Percentiles rank a stretch among this genome's conserved stretches.
Conservation (phyloP, 2,113 vertebrate species). For the Bubo bubo region DNA sequence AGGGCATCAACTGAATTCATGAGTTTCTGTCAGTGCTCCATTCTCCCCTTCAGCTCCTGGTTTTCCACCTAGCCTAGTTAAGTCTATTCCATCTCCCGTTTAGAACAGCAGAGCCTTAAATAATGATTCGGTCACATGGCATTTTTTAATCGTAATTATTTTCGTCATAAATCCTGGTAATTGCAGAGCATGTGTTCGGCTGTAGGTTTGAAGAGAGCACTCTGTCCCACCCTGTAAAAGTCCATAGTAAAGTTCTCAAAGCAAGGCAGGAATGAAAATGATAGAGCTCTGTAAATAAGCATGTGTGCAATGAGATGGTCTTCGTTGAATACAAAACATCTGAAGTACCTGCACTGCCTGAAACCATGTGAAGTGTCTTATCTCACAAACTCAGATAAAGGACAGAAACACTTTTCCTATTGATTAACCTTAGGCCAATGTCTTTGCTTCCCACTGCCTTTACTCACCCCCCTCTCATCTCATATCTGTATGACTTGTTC, state of each 20-base stretch:
- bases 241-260: background rate
- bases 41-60: background rate
- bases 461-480: background rate
- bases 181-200: background rate
- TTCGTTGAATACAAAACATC: background rate
- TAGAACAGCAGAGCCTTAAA: background rate
- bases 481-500: background rate
- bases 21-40: background rate
- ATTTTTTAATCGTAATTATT: background rate
- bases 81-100: background rate
- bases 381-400: background rate
- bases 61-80: background rate
- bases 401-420: background rate
- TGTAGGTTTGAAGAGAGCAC: background rate
- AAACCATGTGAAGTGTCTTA: background rate
- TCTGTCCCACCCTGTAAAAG: background rate
- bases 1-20: background rate
- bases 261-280: background rate
- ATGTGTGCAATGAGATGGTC: background rate
- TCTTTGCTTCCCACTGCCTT: background rate
- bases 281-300: background rate
- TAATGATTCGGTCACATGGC: background rate
- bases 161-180: background rate
- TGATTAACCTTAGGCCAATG: background rate
- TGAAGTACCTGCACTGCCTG: background rate